Conservation (phyloP, 2,113 vertebrate species). For the Lepus europaeus region DNA sequence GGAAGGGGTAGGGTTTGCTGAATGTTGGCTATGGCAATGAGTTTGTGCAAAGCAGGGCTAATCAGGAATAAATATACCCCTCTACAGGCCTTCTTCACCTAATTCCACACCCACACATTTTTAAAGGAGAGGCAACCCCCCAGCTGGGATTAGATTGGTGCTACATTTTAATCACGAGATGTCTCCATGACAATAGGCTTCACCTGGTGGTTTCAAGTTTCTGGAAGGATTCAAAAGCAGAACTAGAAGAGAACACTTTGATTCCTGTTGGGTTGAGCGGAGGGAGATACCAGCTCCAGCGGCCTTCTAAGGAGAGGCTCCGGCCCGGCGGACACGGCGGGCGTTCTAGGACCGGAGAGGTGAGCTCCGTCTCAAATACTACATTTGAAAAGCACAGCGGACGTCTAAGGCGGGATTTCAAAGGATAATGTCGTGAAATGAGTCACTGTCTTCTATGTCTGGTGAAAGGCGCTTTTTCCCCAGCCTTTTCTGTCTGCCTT, state of each 20-base stretch:
- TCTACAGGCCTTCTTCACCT: not conserved
- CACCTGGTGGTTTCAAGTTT: not conserved
- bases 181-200: not conserved
- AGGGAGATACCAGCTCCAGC: not conserved
- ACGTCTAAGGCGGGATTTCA: not conserved
- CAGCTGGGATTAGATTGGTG: not conserved
- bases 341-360: not conserved
- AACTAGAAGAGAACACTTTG: not conserved
- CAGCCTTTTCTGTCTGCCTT: slow-evolving; percentile 11
- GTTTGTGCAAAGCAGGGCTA: not conserved
- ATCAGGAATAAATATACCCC: not conserved
- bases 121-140: not conserved
- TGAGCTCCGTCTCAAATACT: not conserved
- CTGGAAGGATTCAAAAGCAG: slow-evolving; percentile 45
- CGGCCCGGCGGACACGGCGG: accelerated
- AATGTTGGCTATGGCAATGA: not conserved
- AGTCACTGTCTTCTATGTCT: not conserved
- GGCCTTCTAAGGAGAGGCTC: not conserved
- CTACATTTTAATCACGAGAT: not conserved
- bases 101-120: not conserved
- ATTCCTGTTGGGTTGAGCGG: not conserved
- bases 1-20: not conserved
- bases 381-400: not conserved
- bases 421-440: not conserved
- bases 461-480: not conserved